Conservation (phyloP, 2,113 vertebrate genomes). For the Prochilodus magdalenae region DNA sequence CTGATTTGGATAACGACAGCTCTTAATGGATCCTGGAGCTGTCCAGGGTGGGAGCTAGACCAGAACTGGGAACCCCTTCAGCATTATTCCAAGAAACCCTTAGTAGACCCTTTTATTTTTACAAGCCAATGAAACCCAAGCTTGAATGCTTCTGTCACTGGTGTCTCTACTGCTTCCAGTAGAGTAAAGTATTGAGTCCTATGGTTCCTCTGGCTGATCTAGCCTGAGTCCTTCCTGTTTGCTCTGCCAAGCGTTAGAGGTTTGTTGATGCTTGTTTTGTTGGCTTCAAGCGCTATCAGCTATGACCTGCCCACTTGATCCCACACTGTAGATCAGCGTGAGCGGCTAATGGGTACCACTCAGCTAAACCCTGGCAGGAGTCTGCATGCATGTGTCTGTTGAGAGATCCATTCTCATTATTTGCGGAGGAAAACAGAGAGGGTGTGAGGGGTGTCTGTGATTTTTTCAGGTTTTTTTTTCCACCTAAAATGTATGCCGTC, state of each 20-base stretch:
- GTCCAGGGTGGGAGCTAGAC: no score
- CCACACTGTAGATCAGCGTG: constrained; percentile 58
- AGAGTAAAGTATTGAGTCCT: neutral
- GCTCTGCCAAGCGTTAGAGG: neutral
- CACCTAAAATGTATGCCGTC: constrained; percentile 12
- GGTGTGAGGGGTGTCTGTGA: constrained; percentile 39
- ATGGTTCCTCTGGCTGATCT: neutral
- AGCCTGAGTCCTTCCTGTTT: neutral
- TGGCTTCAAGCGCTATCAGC: constrained; percentile 60
- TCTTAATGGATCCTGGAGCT: no score
- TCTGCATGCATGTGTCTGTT: constrained; percentile 7
- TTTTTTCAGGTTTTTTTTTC: constrained; percentile 20
- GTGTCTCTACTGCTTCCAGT: neutral
- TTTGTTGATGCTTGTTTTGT: constrained; percentile 58
- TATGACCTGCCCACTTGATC: constrained; percentile 66
- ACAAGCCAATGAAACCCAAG: neutral
- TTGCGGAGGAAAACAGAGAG: constrained; percentile 11
- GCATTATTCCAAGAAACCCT: no score
- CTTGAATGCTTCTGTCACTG: neutral
- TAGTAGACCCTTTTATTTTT: neutral
- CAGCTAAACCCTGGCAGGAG: constrained; percentile 26
- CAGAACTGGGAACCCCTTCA: no score
- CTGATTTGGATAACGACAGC: no score
- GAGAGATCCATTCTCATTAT: neutral
- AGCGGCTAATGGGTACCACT: constrained; percentile 57